Evolutionary conservation across 1,140 invertebrate species (phyloP), one percentile per base, ranked within the genome.

Genomic region (Tenebrio molitor): DNA sequence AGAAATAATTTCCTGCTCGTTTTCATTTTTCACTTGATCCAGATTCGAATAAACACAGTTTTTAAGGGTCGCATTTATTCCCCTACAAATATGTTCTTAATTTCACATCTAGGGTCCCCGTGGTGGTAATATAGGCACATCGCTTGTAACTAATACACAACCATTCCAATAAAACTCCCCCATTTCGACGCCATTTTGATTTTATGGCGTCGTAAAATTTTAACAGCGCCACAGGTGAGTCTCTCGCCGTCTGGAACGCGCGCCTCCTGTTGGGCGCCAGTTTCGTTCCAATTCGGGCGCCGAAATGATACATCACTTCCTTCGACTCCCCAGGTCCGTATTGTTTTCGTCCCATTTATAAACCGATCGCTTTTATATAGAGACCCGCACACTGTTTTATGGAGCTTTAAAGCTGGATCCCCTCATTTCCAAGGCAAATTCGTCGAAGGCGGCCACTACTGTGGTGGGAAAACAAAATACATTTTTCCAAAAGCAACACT

Each of bases 371-470:
- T 65, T 44, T 15, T 17, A 65, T 36, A 65, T 39, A 23, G 23
- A 62, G n/a, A 5, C n/a, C 34, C 34, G 33, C 16, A 23, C 25
- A 39, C 3, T 65, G 34, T 39, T 65, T 65, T 65, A 65, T 65
- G 50, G 14, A 12, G 21, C 50, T 12, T 58, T 58, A 58, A 58
- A 58, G 50, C n/a, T 29, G 29, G 50, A 58, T 58, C 50, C 50
- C 34, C 14, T 42, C 34, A 66, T 66, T 66, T 66, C 36, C 64
- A 66, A 66, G 34, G 42, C 64, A 66, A 66, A 66, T 42, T 39
- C 34, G 10, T 12, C 36, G 36, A 7, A n/a, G 12, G 5, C 42
- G 17, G n/a, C n/a, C n/a, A n/a, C n/a, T n/a, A n/a, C n/a, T n/a
- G n/a, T n/a, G n/a, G n/a, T n/a, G n/a, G n/a, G n/a, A n/a, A n/a